Evolutionary conservation across 2,888 invertebrate genomes (phyloP), one percentile per base, ranked within the genome.

Genomic region (Caenorhabditis afra): DNA sequence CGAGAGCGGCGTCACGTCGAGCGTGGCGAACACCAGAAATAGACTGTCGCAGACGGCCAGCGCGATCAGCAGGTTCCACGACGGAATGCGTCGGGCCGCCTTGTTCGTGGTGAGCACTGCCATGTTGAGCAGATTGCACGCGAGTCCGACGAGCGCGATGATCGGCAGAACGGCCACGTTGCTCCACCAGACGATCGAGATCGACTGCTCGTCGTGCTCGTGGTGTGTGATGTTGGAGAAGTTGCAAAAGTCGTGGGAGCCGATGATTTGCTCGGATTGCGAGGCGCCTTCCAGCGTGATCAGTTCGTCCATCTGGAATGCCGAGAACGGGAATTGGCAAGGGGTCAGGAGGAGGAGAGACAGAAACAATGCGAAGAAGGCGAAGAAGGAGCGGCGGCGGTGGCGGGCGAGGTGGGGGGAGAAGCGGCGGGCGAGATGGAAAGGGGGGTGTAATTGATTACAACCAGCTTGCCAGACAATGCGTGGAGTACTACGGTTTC

Each of bases 21-120:
- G 66, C 8, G 84, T 81, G 41, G 89, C 90, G 74, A 90, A 90
- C 35, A 90, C 49, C 16, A 90, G 77, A 52, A 90, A 90, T 16
- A 89, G 76, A 59, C 83, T 81, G 76, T 90, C 90, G 73, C 85
- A 89, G 37, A 88, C 50, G n/a, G 90, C 88, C 29, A 90, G 67
- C 0, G 89, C 86, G 23, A 90, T 80, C 8, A 90, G 77, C 11
- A 90, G 82, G 64, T 87, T 87, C 88, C 89, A 88, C 4, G 87
- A 87, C 2, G 90, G 90, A 44, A 90, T 90, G 37, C 90, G 75
- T 16, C 87, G 66, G 3, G 89, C 88, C 4, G 84, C 83, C 68
- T 85, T 84, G 59, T 88, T 89, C 14, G 79, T 75, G 0, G 89
- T 88, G 23, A 89, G 76, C 12, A 90, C 85, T 23, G 87, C 75